Percentiles rank a stretch among this genome's conserved stretches.
Conservation (phyloP, 2,888 invertebrate species). For the Xylota sylvarum region DNA sequence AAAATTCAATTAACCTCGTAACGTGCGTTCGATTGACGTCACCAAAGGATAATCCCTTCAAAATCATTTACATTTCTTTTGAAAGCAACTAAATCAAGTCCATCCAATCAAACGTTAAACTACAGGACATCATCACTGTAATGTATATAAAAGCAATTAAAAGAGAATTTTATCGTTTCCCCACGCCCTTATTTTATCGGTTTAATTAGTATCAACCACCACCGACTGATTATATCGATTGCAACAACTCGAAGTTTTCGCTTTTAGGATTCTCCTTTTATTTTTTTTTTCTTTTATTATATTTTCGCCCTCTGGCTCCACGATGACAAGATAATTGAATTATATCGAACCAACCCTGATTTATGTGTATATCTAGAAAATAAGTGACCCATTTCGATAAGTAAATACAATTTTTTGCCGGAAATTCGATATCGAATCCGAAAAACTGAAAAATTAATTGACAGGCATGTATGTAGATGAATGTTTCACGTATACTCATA, state of each 20-base stretch:
- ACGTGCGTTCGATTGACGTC: neutral
- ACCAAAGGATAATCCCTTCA: neutral
- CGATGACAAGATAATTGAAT: constrained; percentile 33
- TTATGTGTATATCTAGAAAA: constrained; percentile 7
- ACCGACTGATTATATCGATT: constrained; percentile 21
- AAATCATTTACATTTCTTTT: constrained; percentile 5
- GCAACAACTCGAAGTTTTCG: neutral
- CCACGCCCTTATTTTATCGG: neutral
- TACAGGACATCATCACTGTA: constrained; percentile 9
- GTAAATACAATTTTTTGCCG: neutral
- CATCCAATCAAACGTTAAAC: constrained; percentile 14
- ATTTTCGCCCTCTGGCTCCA: neutral
- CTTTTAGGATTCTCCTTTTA: neutral
- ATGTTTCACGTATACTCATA: neutral
- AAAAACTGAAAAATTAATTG: constrained; percentile 5
- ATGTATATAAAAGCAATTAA: constrained; percentile 16
- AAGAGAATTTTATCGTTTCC: constrained; percentile 9
- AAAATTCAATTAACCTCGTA: constrained; percentile 1
- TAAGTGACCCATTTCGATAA: constrained; percentile 35
- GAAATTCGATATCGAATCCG: constrained; percentile 40
- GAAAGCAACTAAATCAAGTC: constrained; percentile 12
- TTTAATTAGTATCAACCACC: constrained; percentile 23
- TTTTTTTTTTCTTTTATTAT: neutral
- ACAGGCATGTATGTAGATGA: neutral
- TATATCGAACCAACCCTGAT: constrained; percentile 31